Evolutionary conservation across 1,140 invertebrate genomes (phyloP).

Genomic region (Plutomurus gul): DNA sequence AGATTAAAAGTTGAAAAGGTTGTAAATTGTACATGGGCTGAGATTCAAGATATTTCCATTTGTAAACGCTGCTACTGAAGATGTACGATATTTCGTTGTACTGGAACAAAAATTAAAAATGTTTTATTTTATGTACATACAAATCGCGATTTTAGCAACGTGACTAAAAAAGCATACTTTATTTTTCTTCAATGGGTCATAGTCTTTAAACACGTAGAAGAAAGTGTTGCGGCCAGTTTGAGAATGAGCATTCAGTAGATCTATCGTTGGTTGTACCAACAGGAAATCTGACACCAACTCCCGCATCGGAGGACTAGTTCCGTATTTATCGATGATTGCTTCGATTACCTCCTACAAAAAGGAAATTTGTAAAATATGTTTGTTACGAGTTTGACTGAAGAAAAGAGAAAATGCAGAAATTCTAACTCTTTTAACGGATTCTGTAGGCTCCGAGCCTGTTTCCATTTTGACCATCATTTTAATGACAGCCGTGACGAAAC

Average conservation of each 20-base stretch:
- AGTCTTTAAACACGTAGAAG: conserved; percentile 52
- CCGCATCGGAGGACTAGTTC: conserved; percentile 40
- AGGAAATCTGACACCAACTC: conserved; percentile 50
- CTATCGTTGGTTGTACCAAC: conserved; percentile 45
- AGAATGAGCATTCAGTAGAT: conserved; percentile 49
- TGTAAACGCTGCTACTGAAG: conserved; percentile 48
- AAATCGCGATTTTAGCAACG: not conserved
- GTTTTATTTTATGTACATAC: not conserved
- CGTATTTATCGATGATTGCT: conserved; percentile 47
- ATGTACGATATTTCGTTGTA: conserved; percentile 51
- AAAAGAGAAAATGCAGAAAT: not conserved
- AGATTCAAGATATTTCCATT: conserved; percentile 43
- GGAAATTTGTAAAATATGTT: not conserved
- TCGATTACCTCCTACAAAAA: conserved; percentile 38
- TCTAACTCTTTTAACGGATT: conserved; percentile 33
- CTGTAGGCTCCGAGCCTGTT: conserved; percentile 42
- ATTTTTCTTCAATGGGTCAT: conserved; percentile 44
- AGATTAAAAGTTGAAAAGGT: conserved; percentile 48
- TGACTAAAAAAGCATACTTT: conserved; percentile 30
- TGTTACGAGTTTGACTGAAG: not conserved
- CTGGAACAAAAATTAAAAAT: conserved; percentile 26
- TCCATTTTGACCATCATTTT: conserved; percentile 47
- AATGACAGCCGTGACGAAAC: conserved; percentile 50
- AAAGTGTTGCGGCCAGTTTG: conserved; percentile 49
- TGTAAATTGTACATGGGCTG: conserved; percentile 33